Conservation (phyloP, 2,888 invertebrate species). For the Macrophya annulata region DNA sequence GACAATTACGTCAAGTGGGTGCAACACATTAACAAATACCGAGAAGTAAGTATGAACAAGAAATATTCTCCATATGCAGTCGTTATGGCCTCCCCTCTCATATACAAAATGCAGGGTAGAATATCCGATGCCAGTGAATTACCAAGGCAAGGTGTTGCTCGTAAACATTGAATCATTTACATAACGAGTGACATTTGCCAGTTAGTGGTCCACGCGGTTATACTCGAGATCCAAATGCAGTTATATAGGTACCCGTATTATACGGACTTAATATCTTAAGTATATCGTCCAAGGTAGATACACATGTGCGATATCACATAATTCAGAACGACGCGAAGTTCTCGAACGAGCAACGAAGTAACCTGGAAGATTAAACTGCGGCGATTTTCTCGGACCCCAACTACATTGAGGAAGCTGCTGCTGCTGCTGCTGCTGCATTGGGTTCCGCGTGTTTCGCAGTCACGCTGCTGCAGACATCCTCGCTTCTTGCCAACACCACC, state of each 20-base stretch:
- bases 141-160: constrained; percentile 70
- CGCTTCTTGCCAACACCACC: constrained; percentile 72
- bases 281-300: background rate
- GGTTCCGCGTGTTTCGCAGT: constrained; percentile 46
- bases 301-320: background rate
- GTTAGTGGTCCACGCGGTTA: constrained; percentile 59
- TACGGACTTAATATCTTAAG: background rate
- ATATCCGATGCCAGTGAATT: background rate
- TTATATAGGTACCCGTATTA: background rate
- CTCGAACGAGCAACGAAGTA: background rate
- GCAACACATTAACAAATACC: background rate
- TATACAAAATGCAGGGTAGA: constrained; percentile 61
- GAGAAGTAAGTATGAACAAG: background rate
- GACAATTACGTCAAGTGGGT: constrained; percentile 1
- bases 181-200: constrained; percentile 78
- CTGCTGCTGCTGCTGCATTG: background rate
- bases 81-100: constrained; percentile 63
- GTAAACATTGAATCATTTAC: constrained; percentile 77
- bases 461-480: constrained; percentile 32
- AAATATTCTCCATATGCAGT: constrained; percentile 65
- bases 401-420: background rate
- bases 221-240: background rate
- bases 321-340: constrained; percentile 11
- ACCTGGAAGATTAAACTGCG: background rate
- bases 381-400: constrained; percentile 18